A percentile compares a stretch with the other conserved stretches of the same genome.
phyloP scores from a whole-genome alignment of 2,797 vertebrate genomes.

The Euthynnus affinis region DNA sequence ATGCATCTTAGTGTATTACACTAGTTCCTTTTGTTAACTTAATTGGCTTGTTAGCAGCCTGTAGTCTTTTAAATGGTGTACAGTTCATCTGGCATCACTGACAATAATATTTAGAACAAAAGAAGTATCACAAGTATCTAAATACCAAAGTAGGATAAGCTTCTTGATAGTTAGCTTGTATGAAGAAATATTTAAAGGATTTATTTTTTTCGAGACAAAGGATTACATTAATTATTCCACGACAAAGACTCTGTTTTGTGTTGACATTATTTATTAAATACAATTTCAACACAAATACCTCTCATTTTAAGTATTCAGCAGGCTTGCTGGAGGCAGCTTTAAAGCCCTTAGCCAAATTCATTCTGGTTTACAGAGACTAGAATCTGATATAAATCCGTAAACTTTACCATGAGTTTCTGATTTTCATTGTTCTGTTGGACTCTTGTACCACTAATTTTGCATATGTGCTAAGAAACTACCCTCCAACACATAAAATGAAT shows the following conservation, averaged over 20 bases:
- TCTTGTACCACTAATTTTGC: neutral
- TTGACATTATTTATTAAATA: neutral
- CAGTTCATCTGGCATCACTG: neutral
- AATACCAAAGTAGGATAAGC: neutral
- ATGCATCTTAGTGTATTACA: neutral
- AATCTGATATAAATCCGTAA: neutral
- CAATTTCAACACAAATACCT: neutral
- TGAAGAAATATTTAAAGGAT: neutral
- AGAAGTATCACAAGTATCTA: neutral
- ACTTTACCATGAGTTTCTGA: neutral
- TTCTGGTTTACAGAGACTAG: neutral
- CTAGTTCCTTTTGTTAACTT: neutral
- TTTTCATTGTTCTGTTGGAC: neutral
- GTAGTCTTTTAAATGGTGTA: neutral
- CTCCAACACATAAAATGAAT: neutral
- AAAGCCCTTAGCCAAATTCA: neutral
- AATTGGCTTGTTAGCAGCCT: no score
- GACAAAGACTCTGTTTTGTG: neutral
- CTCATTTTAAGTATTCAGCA: neutral
- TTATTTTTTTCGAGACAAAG: neutral
- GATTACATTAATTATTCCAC: neutral
- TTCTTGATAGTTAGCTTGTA: neutral
- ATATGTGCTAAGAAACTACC: neutral
- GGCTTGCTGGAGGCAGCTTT: neutral
- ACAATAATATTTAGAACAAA: neutral